Conservation (phyloP, 2,113 vertebrate species). For the Phalacrocorax pelagicus region DNA sequence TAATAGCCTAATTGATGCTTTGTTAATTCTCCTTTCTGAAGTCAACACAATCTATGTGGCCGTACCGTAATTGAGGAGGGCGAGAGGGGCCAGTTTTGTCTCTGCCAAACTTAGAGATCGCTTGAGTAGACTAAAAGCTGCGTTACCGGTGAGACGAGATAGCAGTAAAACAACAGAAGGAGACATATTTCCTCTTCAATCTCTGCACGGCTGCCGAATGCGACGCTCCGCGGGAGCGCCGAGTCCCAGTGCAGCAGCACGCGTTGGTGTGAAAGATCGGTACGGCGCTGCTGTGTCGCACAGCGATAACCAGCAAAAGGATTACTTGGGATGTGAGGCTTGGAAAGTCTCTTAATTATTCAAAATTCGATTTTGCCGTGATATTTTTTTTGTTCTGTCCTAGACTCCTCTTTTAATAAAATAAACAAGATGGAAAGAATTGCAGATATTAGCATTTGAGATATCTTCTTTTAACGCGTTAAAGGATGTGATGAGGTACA, state of each 20-base stretch:
- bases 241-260: neutral
- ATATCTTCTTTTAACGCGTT: neutral
- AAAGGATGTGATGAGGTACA: neutral
- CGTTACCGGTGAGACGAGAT: neutral
- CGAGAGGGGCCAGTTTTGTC: neutral
- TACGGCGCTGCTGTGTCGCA: accelerated
- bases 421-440: neutral
- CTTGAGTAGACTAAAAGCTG: neutral
- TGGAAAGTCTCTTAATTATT: neutral
- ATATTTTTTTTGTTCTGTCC: neutral
- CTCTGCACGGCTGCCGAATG: neutral
- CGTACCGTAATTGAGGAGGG: neutral
- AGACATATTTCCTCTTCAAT: neutral
- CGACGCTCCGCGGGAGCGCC: neutral
- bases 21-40: neutral
- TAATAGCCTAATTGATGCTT: neutral
- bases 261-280: accelerated
- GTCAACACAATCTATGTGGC: neutral
- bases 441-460: neutral
- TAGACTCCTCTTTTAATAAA: neutral
- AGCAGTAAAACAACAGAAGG: neutral
- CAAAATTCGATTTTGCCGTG: neutral
- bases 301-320: neutral
- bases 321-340: neutral
- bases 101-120: neutral